A percentile compares a stretch with the other conserved stretches of the same genome.
These are phyloP conservation scores for Peromyscus attwateri DNA, from an alignment of 2,797 vertebrate genomes.

Conservation along the genomic window DNA sequence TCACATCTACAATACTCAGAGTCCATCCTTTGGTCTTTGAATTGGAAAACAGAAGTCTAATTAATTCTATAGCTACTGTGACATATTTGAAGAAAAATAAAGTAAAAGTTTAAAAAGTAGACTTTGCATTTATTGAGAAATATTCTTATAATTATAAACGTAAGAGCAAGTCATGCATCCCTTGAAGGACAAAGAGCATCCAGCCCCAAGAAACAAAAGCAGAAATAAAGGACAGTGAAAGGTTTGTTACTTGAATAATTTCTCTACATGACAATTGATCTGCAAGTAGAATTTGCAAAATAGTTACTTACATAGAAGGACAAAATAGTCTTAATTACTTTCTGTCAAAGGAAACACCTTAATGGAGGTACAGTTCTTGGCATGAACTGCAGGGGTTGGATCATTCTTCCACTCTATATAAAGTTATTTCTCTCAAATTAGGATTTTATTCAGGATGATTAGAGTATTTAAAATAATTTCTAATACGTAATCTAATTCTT, in stretches of 20 bases:
- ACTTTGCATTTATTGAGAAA: not conserved
- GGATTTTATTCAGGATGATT: not conserved
- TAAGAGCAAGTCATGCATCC: not conserved
- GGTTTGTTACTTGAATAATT: not conserved
- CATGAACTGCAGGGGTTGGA: not conserved
- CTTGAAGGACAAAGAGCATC: not conserved
- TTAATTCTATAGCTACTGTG: not conserved
- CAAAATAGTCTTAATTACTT: not conserved
- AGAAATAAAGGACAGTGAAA: not conserved
- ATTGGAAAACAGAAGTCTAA: not conserved
- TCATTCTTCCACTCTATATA: not conserved
- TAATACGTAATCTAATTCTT: not conserved
- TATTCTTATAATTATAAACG: not conserved
- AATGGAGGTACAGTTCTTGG: not conserved
- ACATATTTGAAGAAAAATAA: not conserved
- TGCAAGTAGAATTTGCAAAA: conserved; percentile 5
- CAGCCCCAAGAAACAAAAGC: not conserved
- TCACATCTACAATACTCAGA: not conserved
- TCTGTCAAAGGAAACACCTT: not conserved
- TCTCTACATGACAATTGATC: not conserved
- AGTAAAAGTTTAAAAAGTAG: not conserved
- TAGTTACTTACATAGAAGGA: not conserved
- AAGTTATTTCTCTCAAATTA: not conserved
- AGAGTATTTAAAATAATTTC: conserved; percentile 13
- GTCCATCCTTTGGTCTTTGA: not conserved